A percentile compares a stretch with the other conserved stretches of the same genome.
phyloP scores from a whole-genome alignment of 1,140 invertebrate genomes.

The Lucilia cuprina region DNA sequence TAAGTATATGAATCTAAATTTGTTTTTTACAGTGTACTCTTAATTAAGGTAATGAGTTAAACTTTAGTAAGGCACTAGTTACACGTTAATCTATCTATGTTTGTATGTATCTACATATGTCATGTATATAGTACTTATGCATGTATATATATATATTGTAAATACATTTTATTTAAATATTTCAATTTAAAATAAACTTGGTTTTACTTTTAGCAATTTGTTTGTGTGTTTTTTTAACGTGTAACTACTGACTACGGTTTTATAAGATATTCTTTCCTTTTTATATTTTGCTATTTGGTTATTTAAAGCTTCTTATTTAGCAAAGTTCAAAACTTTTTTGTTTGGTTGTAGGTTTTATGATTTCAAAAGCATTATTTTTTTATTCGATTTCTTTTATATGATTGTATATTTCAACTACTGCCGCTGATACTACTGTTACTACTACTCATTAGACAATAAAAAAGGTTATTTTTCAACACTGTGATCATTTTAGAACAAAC shows the following conservation, averaged over 20 bases:
- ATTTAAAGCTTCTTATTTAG: conserved; percentile 36
- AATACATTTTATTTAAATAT: neutral
- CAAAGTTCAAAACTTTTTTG: conserved; percentile 19
- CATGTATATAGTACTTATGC: too few species aligned
- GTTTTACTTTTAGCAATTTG: neutral
- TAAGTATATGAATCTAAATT: conserved; percentile 12
- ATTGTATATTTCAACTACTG: neutral
- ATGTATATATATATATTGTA: conserved; percentile 2
- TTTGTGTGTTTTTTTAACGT: conserved; percentile 46
- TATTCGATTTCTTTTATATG: neutral
- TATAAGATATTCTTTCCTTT: conserved; percentile 22
- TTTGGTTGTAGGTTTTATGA: neutral
- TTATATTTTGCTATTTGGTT: conserved; percentile 36
- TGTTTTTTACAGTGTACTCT: conserved; percentile 29
- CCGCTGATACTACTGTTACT: neutral
- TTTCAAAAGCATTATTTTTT: neutral
- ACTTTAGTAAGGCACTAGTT: conserved; percentile 63
- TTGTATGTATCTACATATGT: too few species aligned
- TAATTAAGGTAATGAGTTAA: conserved; percentile 60
- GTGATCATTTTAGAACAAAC: neutral
- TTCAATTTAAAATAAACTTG: neutral
- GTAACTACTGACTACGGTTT: conserved; percentile 60
- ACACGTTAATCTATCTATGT: conserved; percentile 47
- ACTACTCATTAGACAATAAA: neutral
- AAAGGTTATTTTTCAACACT: neutral